Conservation (phyloP, 2,797 vertebrate genomes). For the Xerus rutilus region DNA sequence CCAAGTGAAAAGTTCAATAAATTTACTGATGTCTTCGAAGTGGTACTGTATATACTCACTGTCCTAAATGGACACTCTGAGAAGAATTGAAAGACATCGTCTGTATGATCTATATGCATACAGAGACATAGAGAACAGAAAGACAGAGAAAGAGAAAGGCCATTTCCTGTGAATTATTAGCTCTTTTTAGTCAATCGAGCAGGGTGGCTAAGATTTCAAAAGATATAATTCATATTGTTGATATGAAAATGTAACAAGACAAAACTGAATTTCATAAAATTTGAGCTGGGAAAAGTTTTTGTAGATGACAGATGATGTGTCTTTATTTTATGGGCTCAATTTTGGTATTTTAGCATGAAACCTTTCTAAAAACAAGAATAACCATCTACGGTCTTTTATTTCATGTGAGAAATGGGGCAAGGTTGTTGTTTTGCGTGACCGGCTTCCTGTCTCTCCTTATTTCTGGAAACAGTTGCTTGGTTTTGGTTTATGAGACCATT, state of each 20-base stretch:
- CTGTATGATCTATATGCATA: conserved; percentile 23
- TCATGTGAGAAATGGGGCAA: background rate
- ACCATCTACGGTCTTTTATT: background rate
- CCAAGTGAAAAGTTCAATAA: conserved; percentile 23
- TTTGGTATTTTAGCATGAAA: background rate
- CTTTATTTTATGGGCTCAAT: background rate
- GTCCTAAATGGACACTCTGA: conserved; percentile 47
- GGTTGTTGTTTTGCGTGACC: background rate
- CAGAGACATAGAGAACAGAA: background rate
- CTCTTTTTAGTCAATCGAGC: conserved; percentile 44
- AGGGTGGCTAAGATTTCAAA: conserved; percentile 32
- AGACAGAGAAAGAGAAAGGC: background rate
- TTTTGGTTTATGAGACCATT: background rate
- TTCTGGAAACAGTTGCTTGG: background rate
- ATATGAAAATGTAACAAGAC: conserved; percentile 59
- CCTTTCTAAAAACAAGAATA: background rate
- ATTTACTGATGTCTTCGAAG: conserved; percentile 32
- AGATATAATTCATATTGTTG: conserved; percentile 27
- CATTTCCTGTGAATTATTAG: conserved; percentile 37
- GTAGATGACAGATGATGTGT: background rate
- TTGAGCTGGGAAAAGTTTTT: conserved; percentile 28
- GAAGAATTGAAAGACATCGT: conserved; percentile 48
- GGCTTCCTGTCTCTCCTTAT: background rate
- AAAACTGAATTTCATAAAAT: conserved; percentile 40
- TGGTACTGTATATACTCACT: background rate